Evolutionary conservation across 2,113 vertebrate species (phyloP).

Genomic region (Coturnix japonica): DNA sequence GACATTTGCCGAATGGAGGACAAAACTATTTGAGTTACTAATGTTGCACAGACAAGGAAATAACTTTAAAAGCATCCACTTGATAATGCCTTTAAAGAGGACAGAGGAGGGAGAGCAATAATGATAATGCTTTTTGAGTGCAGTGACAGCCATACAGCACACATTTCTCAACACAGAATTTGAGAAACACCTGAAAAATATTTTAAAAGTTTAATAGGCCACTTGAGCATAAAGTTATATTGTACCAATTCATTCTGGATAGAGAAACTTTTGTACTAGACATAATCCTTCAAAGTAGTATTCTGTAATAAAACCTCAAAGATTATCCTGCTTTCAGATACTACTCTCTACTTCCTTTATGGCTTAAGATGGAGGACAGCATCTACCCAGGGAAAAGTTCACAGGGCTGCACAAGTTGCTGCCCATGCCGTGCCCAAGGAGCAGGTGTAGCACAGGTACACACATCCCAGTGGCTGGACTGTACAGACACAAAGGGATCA

Average conservation of each 20-base stretch:
- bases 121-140: background rate
- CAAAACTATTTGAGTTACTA: slow-evolving; percentile 22
- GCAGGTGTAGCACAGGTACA: background rate
- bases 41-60: slow-evolving; percentile 9
- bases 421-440: background rate
- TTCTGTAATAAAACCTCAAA: background rate
- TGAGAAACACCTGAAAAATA: background rate
- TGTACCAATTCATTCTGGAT: background rate
- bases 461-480: background rate
- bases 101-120: background rate
- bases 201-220: background rate
- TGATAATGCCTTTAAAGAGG: background rate
- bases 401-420: background rate
- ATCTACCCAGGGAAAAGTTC: background rate
- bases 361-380: background rate
- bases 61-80: background rate
- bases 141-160: background rate
- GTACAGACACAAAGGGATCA: background rate
- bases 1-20: background rate
- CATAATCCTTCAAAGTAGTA: background rate
- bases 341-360: background rate
- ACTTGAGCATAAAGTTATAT: background rate
- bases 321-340: background rate
- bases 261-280: background rate
- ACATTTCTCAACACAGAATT: background rate